Conservation (phyloP, 2,797 vertebrate species). For the Xenopus petersii region DNA sequence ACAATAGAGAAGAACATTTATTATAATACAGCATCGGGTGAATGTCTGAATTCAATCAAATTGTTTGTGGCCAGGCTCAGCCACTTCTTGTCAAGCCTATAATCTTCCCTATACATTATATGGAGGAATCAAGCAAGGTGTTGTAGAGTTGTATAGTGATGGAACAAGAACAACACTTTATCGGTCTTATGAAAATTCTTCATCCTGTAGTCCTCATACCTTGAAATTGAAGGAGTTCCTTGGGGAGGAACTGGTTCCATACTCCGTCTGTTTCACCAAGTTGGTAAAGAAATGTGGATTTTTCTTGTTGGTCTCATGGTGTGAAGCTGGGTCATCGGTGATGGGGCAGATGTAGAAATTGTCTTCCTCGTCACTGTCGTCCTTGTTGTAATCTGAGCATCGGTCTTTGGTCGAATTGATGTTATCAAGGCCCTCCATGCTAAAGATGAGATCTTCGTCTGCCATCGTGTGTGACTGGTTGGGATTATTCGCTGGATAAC, state of each 20-base stretch:
- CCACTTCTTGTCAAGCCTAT: no score
- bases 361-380: conserved; percentile 80
- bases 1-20: no score
- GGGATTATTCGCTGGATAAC: conserved; percentile 29
- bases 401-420: conserved; percentile 45
- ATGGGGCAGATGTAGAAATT: conserved; percentile 82
- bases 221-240: conserved; percentile 70
- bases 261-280: conserved; percentile 61
- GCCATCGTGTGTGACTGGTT: conserved; percentile 68
- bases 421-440: conserved; percentile 85
- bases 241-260: conserved; percentile 73
- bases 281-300: conserved; percentile 70
- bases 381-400: conserved; percentile 60
- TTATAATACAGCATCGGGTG: no score
- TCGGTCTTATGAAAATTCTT: no score
- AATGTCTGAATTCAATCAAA: no score
- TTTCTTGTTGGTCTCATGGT: conserved; percentile 61
- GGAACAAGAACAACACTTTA: no score
- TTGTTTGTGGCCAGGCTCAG: no score
- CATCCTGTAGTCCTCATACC: conserved; percentile 62
- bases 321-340: conserved; percentile 74
- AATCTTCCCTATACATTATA: no score
- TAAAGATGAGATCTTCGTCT: conserved; percentile 91
- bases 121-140: no score
- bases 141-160: no score